Conservation (phyloP, 2,797 vertebrate genomes). For the Sylvia borin region DNA sequence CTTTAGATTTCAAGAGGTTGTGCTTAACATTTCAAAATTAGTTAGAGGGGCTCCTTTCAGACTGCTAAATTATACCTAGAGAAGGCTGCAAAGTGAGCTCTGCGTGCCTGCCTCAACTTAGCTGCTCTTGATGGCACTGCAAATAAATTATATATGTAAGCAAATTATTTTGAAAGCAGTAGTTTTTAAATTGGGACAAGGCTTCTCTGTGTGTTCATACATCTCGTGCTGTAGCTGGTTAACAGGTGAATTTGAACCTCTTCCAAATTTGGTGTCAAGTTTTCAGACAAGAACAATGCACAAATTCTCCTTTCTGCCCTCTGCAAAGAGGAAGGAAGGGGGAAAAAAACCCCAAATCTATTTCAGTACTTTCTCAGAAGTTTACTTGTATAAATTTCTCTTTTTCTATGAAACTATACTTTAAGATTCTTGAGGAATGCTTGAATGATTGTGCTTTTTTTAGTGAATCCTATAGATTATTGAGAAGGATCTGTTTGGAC, state of each 20-base stretch:
- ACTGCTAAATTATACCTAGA: neutral
- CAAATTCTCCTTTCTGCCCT: neutral
- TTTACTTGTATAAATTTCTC: neutral
- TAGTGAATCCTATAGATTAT: neutral
- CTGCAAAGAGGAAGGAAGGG: constrained; percentile 38
- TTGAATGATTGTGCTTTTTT: neutral
- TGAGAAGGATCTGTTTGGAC: neutral
- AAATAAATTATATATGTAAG: constrained; percentile 15
- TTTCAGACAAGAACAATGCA: neutral
- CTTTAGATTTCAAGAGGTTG: constrained; percentile 26
- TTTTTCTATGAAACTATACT: neutral
- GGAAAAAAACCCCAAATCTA: neutral
- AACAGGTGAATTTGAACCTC: neutral
- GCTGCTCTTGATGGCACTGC: constrained; percentile 8
- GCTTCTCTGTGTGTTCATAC: neutral
- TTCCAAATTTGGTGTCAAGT: neutral
- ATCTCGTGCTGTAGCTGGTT: neutral
- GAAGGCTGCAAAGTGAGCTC: neutral
- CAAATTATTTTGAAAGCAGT: constrained; percentile 14
- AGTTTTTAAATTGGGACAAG: neutral
- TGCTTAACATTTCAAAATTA: constrained; percentile 29
- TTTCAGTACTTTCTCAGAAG: constrained; percentile 42
- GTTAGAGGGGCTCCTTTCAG: constrained; percentile 21
- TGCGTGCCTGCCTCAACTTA: neutral
- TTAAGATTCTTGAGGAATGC: neutral